Evolutionary conservation across 1,140 invertebrate species (phyloP), one percentile per base, ranked within the genome.

Genomic region (Eriocheir sinensis): DNA sequence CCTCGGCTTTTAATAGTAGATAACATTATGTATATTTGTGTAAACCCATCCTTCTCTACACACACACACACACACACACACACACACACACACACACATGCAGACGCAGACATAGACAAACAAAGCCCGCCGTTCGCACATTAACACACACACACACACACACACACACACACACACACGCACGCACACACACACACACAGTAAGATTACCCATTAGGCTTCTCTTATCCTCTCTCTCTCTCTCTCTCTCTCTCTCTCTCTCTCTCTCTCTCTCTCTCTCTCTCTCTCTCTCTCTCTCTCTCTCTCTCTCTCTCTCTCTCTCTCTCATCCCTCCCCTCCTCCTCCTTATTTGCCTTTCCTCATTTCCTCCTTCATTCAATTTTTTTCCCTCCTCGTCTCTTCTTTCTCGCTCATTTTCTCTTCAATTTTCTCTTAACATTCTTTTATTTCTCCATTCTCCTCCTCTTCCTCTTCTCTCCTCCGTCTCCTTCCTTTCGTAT

Each of bases 151-250:
- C 81, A 9, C 30, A 34, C 83, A 86, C 32, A 36, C 83, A 36
- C 32, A 36, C 83, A 86, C 32, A 86, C 0, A 86, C 34, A 36
- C 83, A 36, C 83, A 34, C 83, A 86, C 83, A 34, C 83, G 27
- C 83, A 34, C 83, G 9, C 83, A 86, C 83, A 36, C 83, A 34
- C 83, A 86, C 83, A 86, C 83, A 86, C 83, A 83, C 83, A 86
- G 30, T 3, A 17, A 34, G 3, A 40, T 2, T 36, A 2, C 40
- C 30, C n/a, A 12, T 21, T n/a, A 27, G 15, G 12, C 83, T 40
- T 34, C 32, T 41, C 30, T 83, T 12, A 34, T 34, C 30, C 80
- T 32, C 80, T 83, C 30, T n/a, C 2, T 83, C 30, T 38, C 30
- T 38, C n/a, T 12, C 8, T 8, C 4, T 4, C 4, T 36, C 80